phyloP scores from a whole-genome alignment of 2,888 invertebrate species.

The Sphinx pinastri region DNA sequence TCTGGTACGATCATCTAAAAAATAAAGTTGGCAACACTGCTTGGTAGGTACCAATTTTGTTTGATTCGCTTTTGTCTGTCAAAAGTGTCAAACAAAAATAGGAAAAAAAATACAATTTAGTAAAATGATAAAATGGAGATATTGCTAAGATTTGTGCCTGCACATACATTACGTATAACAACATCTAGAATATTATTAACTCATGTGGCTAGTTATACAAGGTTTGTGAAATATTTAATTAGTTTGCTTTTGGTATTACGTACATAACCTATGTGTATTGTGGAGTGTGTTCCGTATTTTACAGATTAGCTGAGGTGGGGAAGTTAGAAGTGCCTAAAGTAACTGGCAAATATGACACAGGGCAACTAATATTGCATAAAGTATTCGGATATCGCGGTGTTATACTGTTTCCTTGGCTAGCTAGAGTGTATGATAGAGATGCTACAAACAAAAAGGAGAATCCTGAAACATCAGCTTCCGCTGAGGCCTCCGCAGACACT shows the following conservation, averaged over 20 bases:
- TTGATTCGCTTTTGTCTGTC: slow-evolving; percentile 26
- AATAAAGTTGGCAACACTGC: too few relatives aligned
- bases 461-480: slow-evolving; percentile 55
- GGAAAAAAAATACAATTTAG: slow-evolving; percentile 54
- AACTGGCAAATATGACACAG: slow-evolving; percentile 96
- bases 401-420: slow-evolving; percentile 98
- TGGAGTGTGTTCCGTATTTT: slow-evolving; percentile 37
- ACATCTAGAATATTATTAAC: slow-evolving; percentile 70
- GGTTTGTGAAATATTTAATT: slow-evolving; percentile 51
- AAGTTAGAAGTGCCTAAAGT: slow-evolving; percentile 93
- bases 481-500: slow-evolving; percentile 65
- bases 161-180: slow-evolving; percentile 66
- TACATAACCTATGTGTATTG: slow-evolving; percentile 63
- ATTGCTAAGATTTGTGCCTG: slow-evolving; percentile 74
- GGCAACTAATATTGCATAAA: slow-evolving; percentile 97
- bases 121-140: slow-evolving; percentile 83
- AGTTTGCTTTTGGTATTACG: slow-evolving; percentile 49
- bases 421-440: slow-evolving; percentile 97
- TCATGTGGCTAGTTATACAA: slow-evolving; percentile 76
- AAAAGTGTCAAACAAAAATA: slow-evolving; percentile 65
- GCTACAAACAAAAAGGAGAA: slow-evolving; percentile 87
- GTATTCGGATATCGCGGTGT: slow-evolving; percentile 99
- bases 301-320: slow-evolving; percentile 96
- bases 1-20: too few relatives aligned
- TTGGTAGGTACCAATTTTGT: too few relatives aligned